These are phyloP conservation scores for Pseudomugil gertrudae DNA, from an alignment of 2,797 vertebrate genomes.

Conservation along the genomic window DNA sequence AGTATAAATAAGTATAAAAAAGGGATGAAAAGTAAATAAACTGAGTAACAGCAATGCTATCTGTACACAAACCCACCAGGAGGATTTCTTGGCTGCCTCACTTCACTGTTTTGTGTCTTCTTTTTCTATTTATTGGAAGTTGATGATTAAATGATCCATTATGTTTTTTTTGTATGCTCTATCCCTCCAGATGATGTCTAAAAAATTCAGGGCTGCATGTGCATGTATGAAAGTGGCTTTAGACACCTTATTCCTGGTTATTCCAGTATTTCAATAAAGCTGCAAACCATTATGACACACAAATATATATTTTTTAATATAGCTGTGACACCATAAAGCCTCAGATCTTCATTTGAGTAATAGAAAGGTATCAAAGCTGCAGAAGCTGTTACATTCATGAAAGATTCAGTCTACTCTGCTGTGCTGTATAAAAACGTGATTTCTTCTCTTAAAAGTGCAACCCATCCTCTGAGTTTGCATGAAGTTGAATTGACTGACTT, in stretches of 20 bases:
- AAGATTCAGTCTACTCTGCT: neutral
- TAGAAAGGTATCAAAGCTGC: neutral
- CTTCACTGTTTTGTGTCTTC: neutral
- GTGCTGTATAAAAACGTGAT: neutral
- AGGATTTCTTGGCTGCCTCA: neutral
- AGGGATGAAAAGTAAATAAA: neutral
- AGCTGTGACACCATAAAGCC: neutral
- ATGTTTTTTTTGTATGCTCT: too few species aligned
- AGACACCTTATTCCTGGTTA: neutral
- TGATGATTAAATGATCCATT: neutral
- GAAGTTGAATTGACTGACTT: slow-evolving; percentile 5
- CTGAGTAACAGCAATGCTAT: neutral
- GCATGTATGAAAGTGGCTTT: neutral
- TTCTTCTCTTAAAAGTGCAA: neutral
- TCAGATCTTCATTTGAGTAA: neutral
- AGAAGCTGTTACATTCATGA: neutral
- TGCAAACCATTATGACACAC: neutral
- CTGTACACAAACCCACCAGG: neutral
- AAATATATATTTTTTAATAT: neutral
- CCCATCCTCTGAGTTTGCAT: neutral
- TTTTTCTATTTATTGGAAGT: neutral
- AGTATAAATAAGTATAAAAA: neutral
- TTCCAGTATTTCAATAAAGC: neutral
- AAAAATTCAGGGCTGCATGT: neutral
- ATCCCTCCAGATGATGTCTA: neutral